Base-by-base conservation (phyloP, 2,888 invertebrate species). In the Xestobium rufovillosum region DNA sequence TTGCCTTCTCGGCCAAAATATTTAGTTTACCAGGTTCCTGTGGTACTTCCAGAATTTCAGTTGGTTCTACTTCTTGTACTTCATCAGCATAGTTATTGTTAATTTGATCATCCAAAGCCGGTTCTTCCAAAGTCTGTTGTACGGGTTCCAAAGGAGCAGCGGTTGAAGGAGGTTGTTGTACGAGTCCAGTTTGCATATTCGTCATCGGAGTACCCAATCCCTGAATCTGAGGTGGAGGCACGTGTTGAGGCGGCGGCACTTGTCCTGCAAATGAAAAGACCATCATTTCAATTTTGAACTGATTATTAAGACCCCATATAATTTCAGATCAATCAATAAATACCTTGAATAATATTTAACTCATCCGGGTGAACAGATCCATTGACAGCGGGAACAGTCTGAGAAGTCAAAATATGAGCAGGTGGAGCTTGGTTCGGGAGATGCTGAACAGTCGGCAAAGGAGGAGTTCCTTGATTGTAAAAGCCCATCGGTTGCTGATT, bases 291-390 rank as follows among this genome's bases (percentile, higher is more conserved):
- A n/a, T n/a, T n/a, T n/a, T n/a, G n/a, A n/a, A n/a, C n/a, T n/a
- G n/a, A n/a, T n/a, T 19, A 27, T 32, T 26, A 27, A 14, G 4
- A 36, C 12, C 6, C 26, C 15, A 28, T 26, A 31, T 15, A 14
- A 14, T 12, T 12, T 14, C 27, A 35, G n/a, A 28, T 13, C 23
- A 13, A 30, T 28, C 27, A 35, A 26, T 4, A 14, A 28, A 14
- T 49, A 56, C 57, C 55, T 33, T 54, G 49, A 29, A 61, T 45
- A 23, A 57, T 55, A 38, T 45, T 55, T 29, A 63, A 52, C 25
- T 66, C 67, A 25, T 68, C 67, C 4, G 65, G 66, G 49, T 66
- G 66, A 27, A 64, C 58, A 19, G 59, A 52, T 16, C 68, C 68
- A 43, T 68, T 68, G 34, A 66, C 61, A 27, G 62, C 54, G 8